Evolutionary conservation across 2,888 invertebrate species (phyloP), one percentile per base, ranked within the genome.

Genomic region (Xestobium rufovillosum): DNA sequence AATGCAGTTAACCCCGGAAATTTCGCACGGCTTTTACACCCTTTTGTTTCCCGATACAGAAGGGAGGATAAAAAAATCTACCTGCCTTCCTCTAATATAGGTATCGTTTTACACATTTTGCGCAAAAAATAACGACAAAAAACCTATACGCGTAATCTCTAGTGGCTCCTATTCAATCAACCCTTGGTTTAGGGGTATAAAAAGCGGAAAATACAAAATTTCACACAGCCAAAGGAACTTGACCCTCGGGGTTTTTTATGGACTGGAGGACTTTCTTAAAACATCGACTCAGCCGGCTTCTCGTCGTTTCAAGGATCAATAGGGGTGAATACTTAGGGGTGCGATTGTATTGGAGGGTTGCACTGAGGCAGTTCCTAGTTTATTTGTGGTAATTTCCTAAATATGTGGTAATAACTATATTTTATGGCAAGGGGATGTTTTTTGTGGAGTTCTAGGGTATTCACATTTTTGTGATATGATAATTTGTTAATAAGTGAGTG

Each of bases 371-470:
- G 49, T 51, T 45, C 46, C 8, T 4, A 14, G 53, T 58, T 45
- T 54, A 57, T 61, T 61, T 61, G 61, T 55, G 62, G 62, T 59
- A 57, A 56, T 56, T 55, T 50, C 55, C 56, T 58, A 61, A 61
- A 63, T 63, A 57, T 60, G 61, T 53, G 63, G 63, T 60, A 59
- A 61, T 19, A 19, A 19, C 23, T 19, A 19, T 19, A 19, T 19
- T 19, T 19, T n/a, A n/a, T 19, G n/a, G 23, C 6, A 19, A 19
- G 6, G 23, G 23, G 23, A n/a, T 19, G n/a, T 19, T 19, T 19
- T 19, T 19, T 19, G 23, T 19, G 6, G n/a, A n/a, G 23, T 19
- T 19, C 6, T 19, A n/a, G 6, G 23, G 6, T 19, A 19, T n/a
- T 19, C n/a, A n/a, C n/a, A n/a, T n/a, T n/a, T n/a, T n/a, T n/a